These are phyloP conservation scores for Tokudaia muenninki DNA, from an alignment of 2,797 vertebrate genomes.

Conservation along the genomic window DNA sequence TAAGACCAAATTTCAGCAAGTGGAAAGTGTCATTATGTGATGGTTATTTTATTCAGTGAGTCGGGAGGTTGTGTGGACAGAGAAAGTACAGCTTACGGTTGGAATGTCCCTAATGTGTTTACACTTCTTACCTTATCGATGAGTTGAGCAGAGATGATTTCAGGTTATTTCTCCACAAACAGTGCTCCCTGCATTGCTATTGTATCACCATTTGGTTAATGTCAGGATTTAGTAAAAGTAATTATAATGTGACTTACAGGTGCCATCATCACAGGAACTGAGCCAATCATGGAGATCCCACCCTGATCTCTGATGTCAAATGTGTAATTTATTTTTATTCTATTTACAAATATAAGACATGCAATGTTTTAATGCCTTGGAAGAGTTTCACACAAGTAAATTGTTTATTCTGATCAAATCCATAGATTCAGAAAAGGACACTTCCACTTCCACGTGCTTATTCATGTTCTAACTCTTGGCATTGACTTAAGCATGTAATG, in stretches of 20 bases:
- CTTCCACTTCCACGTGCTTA: background rate
- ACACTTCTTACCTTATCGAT: background rate
- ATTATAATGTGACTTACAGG: constrained; percentile 51
- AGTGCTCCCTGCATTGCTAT: background rate
- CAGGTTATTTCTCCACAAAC: constrained; percentile 51
- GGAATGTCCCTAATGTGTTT: background rate
- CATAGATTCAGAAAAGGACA: background rate
- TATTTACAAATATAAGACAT: background rate
- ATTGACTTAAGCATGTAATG: background rate
- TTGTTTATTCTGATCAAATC: constrained; percentile 47
- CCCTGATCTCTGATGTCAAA: background rate
- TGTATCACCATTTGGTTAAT: constrained; percentile 34
- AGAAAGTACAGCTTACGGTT: background rate
- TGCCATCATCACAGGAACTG: constrained; percentile 28
- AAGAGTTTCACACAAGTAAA: constrained; percentile 14
- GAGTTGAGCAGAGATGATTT: constrained; percentile 18
- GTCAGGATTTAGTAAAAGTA: constrained; percentile 39
- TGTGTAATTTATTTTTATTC: constrained; percentile 63
- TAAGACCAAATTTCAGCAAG: constrained; percentile 92
- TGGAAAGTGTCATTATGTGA: constrained; percentile 56
- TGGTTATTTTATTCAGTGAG: constrained; percentile 73
- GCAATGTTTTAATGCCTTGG: background rate
- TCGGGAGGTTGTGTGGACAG: background rate
- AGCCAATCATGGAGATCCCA: background rate
- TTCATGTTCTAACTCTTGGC: background rate